Conservation (phyloP, 2,113 vertebrate species). For the Corydoras sp. region DNA sequence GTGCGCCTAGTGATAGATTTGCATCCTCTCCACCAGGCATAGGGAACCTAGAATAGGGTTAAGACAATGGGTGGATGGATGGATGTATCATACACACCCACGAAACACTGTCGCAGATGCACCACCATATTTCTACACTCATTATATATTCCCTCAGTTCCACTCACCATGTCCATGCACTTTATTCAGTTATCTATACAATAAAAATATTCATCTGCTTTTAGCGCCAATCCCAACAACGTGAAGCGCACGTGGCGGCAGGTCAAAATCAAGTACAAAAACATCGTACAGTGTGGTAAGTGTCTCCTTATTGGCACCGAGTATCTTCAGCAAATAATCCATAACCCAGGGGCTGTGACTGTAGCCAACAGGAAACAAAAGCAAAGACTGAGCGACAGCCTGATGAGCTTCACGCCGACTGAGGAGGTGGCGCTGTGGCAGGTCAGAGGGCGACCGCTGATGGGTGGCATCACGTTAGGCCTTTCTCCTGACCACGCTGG, state of each 20-base stretch:
- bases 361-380: conserved; percentile 30
- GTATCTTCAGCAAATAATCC: background rate
- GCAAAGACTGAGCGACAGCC: conserved; percentile 12
- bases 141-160: too few species aligned
- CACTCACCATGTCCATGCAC: too few species aligned
- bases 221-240: conserved; percentile 31
- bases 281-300: conserved; percentile 42
- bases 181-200: too few species aligned
- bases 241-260: conserved; percentile 41
- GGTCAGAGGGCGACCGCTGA: conserved; percentile 22
- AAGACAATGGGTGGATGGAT: too few species aligned
- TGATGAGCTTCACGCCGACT: background rate
- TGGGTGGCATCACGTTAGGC: conserved; percentile 26
- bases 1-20: too few species aligned
- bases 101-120: too few species aligned
- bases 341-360: background rate
- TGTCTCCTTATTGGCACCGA: background rate
- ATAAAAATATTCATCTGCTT: background rate
- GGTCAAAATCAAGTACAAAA: conserved; percentile 46
- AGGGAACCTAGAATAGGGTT: too few species aligned
- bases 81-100: too few species aligned
- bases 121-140: too few species aligned
- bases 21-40: too few species aligned
- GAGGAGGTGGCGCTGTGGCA: conserved; percentile 31
- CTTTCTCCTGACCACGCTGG: conserved; percentile 27